A percentile compares a stretch with the other conserved stretches of the same genome.
Evolutionary conservation across 2,113 vertebrate species (phyloP).

Genomic region (Brachypodius melanocephalos): DNA sequence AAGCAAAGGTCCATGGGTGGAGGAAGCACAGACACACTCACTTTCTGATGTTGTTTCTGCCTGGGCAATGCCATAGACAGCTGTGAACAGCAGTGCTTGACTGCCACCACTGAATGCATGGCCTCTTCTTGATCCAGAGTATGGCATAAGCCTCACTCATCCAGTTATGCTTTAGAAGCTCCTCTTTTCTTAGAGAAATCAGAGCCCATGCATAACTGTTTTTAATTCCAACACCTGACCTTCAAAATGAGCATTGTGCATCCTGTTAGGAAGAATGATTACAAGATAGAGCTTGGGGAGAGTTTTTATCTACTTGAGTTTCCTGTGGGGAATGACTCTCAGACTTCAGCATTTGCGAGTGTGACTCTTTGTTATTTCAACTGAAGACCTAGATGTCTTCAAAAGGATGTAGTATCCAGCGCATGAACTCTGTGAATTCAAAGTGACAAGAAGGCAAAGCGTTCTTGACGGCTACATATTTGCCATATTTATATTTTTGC

Average conservation of each 20-base stretch:
- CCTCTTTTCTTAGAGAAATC: neutral
- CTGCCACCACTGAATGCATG: too few species aligned
- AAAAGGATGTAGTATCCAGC: neutral
- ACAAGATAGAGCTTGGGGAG: neutral
- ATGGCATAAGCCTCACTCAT: neutral
- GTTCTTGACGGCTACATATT: neutral
- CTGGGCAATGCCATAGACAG: neutral
- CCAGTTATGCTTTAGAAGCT: neutral
- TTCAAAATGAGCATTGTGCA: neutral
- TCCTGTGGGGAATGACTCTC: neutral
- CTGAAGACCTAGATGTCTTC: neutral
- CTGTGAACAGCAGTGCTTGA: neutral
- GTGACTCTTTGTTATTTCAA: neutral
- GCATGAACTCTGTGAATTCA: accelerated
- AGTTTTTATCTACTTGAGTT: neutral
- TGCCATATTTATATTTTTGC: neutral
- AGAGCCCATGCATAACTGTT: neutral
- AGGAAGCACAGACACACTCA: accelerated
- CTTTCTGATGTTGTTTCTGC: neutral
- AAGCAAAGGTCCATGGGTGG: neutral
- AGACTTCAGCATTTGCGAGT: neutral
- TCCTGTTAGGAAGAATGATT: neutral
- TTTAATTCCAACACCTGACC: neutral
- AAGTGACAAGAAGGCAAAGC: neutral
- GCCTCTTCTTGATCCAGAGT: neutral